Conservation (phyloP, 1,140 invertebrate species). For the Brachionus manjavacas region DNA sequence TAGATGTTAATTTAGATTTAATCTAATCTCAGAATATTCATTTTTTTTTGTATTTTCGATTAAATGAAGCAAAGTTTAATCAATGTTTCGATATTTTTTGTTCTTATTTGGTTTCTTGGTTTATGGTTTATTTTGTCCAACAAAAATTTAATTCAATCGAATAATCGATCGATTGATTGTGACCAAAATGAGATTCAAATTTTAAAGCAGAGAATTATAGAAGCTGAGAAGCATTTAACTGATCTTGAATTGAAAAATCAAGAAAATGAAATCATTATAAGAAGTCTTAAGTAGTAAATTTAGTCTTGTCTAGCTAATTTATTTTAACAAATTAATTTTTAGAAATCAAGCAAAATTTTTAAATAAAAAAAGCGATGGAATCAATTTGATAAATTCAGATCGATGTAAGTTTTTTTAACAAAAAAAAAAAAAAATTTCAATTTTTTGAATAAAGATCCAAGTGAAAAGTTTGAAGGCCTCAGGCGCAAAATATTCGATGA, state of each 20-base stretch:
- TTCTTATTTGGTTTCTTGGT: slow-evolving; percentile 9
- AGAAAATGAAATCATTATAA: neutral
- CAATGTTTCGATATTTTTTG: slow-evolving; percentile 3
- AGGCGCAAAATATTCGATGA: slow-evolving; percentile 34
- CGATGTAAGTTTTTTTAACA: neutral
- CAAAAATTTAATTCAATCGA: neutral
- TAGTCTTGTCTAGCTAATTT: neutral
- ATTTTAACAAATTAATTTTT: neutral
- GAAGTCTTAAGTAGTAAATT: neutral
- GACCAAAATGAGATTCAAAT: neutral
- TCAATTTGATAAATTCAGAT: neutral
- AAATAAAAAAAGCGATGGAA: neutral
- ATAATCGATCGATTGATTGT: neutral
- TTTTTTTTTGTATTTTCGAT: neutral
- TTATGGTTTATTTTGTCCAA: slow-evolving; percentile 4
- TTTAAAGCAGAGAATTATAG: neutral
- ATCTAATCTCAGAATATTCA: neutral
- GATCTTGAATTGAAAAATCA: neutral
- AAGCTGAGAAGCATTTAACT: neutral
- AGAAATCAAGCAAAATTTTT: neutral
- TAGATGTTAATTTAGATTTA: neutral
- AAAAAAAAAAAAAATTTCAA: neutral
- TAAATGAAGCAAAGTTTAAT: slow-evolving; percentile 22
- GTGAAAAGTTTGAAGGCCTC: neutral
- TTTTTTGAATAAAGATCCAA: neutral